Evolutionary conservation across 2,113 vertebrate species (phyloP).

Genomic region (Macheiramphus alcinus): DNA sequence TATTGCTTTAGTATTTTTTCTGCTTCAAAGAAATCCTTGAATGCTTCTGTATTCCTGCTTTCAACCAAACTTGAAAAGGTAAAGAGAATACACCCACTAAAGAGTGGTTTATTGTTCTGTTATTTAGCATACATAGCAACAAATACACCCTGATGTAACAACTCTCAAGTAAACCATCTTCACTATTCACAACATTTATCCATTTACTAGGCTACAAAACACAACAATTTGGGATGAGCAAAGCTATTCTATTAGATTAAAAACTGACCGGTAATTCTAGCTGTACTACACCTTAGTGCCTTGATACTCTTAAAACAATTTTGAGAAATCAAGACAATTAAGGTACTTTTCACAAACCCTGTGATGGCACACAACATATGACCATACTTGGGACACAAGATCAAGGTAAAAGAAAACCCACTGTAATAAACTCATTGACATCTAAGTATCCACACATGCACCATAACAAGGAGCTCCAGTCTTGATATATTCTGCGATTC

Average conservation of each 20-base stretch:
- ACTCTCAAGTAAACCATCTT: background rate
- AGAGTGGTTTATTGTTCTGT: background rate
- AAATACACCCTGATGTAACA: background rate
- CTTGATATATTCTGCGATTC: background rate
- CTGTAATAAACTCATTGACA: background rate
- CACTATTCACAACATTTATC: background rate
- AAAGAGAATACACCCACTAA: background rate
- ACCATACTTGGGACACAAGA: background rate
- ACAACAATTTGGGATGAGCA: background rate
- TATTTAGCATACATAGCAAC: background rate
- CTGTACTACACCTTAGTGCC: accelerated
- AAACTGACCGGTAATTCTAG: background rate
- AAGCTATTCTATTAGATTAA: background rate
- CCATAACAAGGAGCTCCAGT: background rate
- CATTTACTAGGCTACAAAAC: background rate
- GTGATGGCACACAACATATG: accelerated
- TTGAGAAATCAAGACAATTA: background rate
- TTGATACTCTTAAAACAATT: background rate
- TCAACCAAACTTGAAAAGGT: background rate
- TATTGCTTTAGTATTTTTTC: background rate
- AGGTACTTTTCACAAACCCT: background rate
- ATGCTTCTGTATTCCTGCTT: background rate
- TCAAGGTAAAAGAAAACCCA: background rate
- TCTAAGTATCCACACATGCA: background rate
- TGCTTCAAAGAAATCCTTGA: background rate